These are phyloP conservation scores for Rhaphigaster nebulosa DNA, from an alignment of 2,888 invertebrate genomes.

Conservation along the genomic window DNA sequence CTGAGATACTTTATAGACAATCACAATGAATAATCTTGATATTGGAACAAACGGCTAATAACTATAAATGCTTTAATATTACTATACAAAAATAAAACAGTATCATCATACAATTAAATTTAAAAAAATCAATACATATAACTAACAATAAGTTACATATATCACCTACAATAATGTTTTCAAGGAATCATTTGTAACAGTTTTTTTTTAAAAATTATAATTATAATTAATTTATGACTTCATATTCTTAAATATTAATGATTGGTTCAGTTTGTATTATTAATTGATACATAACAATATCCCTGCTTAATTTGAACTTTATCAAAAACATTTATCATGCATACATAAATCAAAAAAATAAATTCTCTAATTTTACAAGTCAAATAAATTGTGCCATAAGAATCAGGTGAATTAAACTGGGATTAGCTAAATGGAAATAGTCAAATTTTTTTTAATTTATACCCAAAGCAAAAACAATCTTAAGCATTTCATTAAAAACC, in stretches of 20 bases:
- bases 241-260: conserved; percentile 4
- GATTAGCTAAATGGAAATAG: background rate
- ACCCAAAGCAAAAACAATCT: background rate
- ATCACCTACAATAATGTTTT: conserved; percentile 19
- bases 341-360: background rate
- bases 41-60: conserved; percentile 57
- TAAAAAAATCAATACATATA: conserved; percentile 37
- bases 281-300: background rate
- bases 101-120: conserved; percentile 47
- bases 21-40: conserved; percentile 52
- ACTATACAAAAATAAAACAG: conserved; percentile 58
- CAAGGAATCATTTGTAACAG: conserved; percentile 24
- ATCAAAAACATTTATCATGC: background rate
- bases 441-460: background rate
- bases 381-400: background rate
- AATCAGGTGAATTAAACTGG: background rate
- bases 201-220: conserved; percentile 8
- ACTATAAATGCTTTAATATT: conserved; percentile 19
- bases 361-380: background rate
- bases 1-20: conserved; percentile 54
- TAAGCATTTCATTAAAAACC: background rate
- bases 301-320: conserved; percentile 1
- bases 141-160: conserved; percentile 42
- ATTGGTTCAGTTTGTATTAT: conserved; percentile 19
- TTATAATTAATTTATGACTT: conserved; percentile 4